Evolutionary conservation across 1,140 invertebrate species (phyloP).

Genomic region (Trichonephila clavipes): DNA sequence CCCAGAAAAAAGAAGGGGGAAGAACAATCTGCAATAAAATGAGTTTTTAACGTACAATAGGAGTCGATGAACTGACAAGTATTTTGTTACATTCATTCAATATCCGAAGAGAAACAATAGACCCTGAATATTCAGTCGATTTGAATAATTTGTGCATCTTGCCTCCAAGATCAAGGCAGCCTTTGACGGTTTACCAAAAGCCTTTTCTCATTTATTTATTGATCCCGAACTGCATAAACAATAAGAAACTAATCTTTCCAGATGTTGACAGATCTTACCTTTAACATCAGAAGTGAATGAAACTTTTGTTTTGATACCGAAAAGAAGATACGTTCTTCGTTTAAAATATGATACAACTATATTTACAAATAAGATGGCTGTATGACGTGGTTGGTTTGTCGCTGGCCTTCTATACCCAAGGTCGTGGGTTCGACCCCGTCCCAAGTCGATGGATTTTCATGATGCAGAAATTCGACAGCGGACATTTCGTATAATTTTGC

Average conservation of each 20-base stretch:
- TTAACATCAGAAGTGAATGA: neutral
- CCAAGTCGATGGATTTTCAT: too few species aligned
- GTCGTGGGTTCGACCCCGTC: too few species aligned
- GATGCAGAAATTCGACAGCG: too few species aligned
- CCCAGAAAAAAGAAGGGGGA: too few species aligned
- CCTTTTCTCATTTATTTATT: constrained; percentile 63
- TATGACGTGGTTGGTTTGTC: too few species aligned
- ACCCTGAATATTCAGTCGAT: neutral
- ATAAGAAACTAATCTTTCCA: neutral
- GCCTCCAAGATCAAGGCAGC: neutral
- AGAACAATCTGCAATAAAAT: neutral
- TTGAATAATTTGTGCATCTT: neutral
- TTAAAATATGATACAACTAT: too few species aligned
- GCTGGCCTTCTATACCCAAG: too few species aligned
- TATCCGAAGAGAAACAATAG: neutral
- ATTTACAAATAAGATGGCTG: too few species aligned
- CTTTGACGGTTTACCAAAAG: neutral
- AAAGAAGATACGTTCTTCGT: neutral
- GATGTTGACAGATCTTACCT: neutral
- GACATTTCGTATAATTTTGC: too few species aligned
- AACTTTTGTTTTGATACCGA: neutral
- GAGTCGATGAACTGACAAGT: constrained; percentile 3
- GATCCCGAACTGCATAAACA: neutral
- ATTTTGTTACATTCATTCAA: neutral
- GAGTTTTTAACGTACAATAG: neutral